Evolutionary conservation across 2,113 vertebrate species (phyloP).

Genomic region (Neofelis nebulosa): DNA sequence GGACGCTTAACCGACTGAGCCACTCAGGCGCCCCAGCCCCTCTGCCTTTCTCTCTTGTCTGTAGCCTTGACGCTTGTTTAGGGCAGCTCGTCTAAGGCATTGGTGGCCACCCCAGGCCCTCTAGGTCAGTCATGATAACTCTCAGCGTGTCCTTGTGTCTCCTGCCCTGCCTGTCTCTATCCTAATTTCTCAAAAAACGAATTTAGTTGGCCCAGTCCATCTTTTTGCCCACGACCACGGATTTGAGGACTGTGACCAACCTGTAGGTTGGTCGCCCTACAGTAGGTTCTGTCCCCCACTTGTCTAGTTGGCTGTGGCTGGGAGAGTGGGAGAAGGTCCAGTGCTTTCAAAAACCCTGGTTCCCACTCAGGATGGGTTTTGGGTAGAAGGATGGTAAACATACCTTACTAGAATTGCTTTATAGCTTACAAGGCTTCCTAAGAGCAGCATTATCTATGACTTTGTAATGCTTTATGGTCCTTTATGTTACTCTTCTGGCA

Average conservation of each 20-base stretch:
- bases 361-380: not conserved
- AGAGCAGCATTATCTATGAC: not conserved
- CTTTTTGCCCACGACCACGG: not conserved
- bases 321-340: not conserved
- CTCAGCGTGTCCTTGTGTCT: not conserved
- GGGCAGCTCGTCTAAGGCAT: not conserved
- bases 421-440: not conserved
- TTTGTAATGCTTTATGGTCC: not conserved
- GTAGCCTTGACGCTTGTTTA: not conserved
- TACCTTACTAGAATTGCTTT: constrained; percentile 22
- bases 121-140: not conserved
- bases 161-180: not conserved
- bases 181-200: constrained; percentile 5
- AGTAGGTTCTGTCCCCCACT: not conserved
- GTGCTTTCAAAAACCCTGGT: not conserved
- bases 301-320: not conserved
- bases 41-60: not conserved
- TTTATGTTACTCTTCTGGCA: not conserved
- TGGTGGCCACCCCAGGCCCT: not conserved
- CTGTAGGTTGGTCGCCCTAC: not conserved
- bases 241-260: not conserved
- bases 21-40: not conserved
- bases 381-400: not conserved
- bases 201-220: not conserved
- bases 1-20: too few species aligned